Evolutionary conservation across 2,797 vertebrate species (phyloP).

Genomic region (Lates japonicus): DNA sequence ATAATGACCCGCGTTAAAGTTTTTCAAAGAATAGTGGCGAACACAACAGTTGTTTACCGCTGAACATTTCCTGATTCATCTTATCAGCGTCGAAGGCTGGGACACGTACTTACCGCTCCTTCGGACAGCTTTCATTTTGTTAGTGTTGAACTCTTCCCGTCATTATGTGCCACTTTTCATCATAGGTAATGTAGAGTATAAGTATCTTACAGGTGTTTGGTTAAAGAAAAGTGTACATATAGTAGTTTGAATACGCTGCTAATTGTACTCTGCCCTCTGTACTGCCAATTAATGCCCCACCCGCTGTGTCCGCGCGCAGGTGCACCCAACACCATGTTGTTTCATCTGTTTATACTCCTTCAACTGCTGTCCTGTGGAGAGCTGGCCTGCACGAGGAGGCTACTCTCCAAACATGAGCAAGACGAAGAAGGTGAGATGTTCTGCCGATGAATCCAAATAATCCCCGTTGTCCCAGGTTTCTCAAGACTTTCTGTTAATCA

Average conservation of each 20-base stretch:
- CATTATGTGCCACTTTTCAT: conserved; percentile 8
- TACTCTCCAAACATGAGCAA: conserved; percentile 36
- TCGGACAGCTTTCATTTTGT: conserved; percentile 14
- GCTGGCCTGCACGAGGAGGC: conserved; percentile 62
- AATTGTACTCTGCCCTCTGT: conserved; percentile 10
- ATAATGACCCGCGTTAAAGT: background rate
- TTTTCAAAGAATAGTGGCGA: background rate
- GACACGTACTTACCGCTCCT: conserved; percentile 26
- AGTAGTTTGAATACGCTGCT: conserved; percentile 9
- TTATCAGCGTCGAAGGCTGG: conserved; percentile 39
- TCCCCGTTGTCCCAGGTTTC: fast-evolving
- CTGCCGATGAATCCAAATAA: fast-evolving
- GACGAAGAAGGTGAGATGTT: conserved; percentile 69
- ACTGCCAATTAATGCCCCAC: conserved; percentile 30
- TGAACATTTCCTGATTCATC: conserved; percentile 46
- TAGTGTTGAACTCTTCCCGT: conserved; percentile 9
- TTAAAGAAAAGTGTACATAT: background rate
- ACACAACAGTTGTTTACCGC: background rate
- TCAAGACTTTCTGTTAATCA: background rate
- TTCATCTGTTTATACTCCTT: conserved; percentile 72
- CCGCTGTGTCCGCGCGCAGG: conserved; percentile 52
- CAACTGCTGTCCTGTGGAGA: conserved; percentile 72
- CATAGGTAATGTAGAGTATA: conserved; percentile 14
- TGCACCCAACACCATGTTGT: conserved; percentile 75
- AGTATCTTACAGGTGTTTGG: background rate